Base-by-base conservation (phyloP, 2,113 vertebrate genomes). In the Carettochelys insculpta region DNA sequence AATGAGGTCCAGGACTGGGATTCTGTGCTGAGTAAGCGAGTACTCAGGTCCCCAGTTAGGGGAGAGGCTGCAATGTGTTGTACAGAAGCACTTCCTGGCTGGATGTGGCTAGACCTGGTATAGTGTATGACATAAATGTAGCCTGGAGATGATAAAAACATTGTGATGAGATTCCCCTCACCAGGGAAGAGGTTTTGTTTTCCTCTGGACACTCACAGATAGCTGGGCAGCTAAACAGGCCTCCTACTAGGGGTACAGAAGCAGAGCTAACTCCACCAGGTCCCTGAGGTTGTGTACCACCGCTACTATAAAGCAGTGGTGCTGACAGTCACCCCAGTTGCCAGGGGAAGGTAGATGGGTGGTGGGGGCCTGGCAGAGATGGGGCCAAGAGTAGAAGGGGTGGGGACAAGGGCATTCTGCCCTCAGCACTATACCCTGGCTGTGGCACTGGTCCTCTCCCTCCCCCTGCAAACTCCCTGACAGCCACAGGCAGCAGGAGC, bases 121-220 rank as follows among this genome's bases (percentile, higher is more conserved):
- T 31, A 48, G 65, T 1, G 7, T 2, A 29, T 65, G 61, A 65
- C 34, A 65, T 19, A 27, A 56, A 11, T 61, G 34, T 90, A 82
- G 38, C 41, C 25, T 80, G 61, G n/a, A 85, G 34, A 80, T 2
- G 50, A 45, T 3, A 48, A 83, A 14, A 27, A 1, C 0, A 0
- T 71, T 22, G 25, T 5, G 29, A 76, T 51, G 41, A 7, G 6
- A 8, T 77, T 80, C 38, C 77, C 17, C 5, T 43, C 27, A 31
- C 31, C 50, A 73, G 45, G 41, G 13, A 76, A 31, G 31, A 8
- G 13, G 48, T 50, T 50, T 50, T 3, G n/a, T 65, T 20, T 65
- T n/a, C 34, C n/a, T 17, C n/a, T 65, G 34, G 61, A 24, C 19
- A 8, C 17, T 34, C 77, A 7, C 54, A 54, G 51, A 4, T 50